These are phyloP conservation scores for Lamellibrachia columna DNA, from an alignment of 2,888 invertebrate genomes.

Conservation along the genomic window DNA sequence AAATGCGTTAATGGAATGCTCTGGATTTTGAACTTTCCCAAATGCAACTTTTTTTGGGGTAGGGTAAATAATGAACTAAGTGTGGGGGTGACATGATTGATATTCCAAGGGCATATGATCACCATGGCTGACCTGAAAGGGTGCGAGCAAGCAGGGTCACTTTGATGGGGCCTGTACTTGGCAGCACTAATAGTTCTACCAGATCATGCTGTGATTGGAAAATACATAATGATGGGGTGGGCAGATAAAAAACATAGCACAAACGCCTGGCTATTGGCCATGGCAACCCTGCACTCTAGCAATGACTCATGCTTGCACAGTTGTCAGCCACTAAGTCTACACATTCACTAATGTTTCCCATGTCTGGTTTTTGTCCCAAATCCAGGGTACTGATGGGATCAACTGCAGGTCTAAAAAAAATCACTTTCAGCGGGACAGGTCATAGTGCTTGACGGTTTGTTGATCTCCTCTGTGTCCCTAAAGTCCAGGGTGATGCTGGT, in stretches of 20 bases:
- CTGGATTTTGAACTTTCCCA: neutral
- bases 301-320: neutral
- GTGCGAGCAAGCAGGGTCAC: neutral
- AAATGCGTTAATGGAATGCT: neutral
- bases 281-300: neutral
- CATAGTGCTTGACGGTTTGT: neutral
- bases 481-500: too few relatives aligned
- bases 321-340: slow-evolving; percentile 2
- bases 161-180: neutral
- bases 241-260: slow-evolving; percentile 16
- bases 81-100: neutral
- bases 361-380: neutral
- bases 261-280: neutral
- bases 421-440: neutral
- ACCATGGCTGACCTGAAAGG: neutral
- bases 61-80: slow-evolving; percentile 16
- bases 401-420: neutral
- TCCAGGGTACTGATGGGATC: neutral
- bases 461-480: neutral
- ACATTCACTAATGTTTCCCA: slow-evolving; percentile 10
- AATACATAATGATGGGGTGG: slow-evolving; percentile 1
- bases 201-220: neutral
- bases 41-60: neutral
- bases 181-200: neutral
- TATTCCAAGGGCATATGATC: neutral